A percentile compares a stretch with the other conserved stretches of the same genome.
Conservation (phyloP, 2,113 vertebrate species). For the Hymenochirus boettgeri region DNA sequence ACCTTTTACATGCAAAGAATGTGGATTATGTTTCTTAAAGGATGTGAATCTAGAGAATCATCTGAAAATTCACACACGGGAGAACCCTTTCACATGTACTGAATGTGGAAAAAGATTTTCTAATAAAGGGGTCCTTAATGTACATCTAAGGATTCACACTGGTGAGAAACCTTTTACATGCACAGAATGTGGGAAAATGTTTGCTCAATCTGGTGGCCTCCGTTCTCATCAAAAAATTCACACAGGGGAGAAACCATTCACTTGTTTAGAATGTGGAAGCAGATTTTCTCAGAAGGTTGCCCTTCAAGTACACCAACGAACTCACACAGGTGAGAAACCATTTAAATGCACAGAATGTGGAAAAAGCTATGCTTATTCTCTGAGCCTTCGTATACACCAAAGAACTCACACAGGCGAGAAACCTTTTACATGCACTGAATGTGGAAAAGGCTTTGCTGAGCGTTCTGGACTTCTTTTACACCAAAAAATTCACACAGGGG, state of each 20-base stretch:
- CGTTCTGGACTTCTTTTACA: background rate
- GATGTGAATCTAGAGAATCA: no score
- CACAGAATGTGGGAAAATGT: constrained; percentile 50
- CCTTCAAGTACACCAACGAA: background rate
- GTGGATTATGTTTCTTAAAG: no score
- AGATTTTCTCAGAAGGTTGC: constrained; percentile 16
- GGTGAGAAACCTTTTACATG: constrained; percentile 1
- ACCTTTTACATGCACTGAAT: background rate
- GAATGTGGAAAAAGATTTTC: background rate
- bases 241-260: background rate
- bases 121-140: background rate
- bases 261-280: background rate
- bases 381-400: background rate
- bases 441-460: background rate
- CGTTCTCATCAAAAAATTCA: background rate
- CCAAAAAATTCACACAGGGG: background rate
- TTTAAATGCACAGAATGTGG: background rate
- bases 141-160: background rate
- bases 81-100: background rate
- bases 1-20: no score
- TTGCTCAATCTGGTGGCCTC: background rate
- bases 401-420: background rate
- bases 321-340: background rate
- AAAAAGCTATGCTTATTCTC: background rate
- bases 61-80: no score